Conservation (phyloP, 2,113 vertebrate species). For the Rhabdomys dilectus region DNA sequence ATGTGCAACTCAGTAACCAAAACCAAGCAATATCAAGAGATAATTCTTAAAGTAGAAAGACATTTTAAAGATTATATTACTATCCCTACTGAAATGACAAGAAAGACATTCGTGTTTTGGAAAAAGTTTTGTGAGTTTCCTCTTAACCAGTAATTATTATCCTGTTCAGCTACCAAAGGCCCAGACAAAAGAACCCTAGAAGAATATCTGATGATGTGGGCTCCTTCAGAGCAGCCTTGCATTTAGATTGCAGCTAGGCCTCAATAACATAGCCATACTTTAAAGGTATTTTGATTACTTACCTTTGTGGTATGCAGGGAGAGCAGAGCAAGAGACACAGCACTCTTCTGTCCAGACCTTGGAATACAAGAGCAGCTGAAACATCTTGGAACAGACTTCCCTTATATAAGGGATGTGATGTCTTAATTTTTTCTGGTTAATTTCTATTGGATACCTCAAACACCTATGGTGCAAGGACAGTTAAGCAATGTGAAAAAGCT, state of each 20-base stretch:
- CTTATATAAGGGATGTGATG: not conserved
- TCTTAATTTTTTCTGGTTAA: not conserved
- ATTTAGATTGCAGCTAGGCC: not conserved
- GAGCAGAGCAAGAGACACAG: not conserved
- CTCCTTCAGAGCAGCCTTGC: not conserved
- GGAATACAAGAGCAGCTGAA: not conserved
- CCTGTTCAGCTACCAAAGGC: not conserved
- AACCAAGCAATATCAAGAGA: no score
- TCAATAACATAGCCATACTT: not conserved
- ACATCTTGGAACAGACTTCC: not conserved
- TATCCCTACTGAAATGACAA: not conserved
- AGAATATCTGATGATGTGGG: not conserved
- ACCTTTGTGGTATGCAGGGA: not conserved
- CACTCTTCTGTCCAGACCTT: not conserved
- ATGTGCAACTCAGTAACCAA: not conserved
- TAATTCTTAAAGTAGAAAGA: not conserved
- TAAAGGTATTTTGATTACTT: not conserved
- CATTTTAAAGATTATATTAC: not conserved
- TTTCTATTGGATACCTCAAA: not conserved
- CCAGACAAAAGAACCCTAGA: not conserved
- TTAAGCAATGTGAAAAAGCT: not conserved
- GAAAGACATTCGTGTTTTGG: not conserved
- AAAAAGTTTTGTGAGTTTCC: no score
- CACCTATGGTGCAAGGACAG: not conserved
- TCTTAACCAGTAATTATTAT: not conserved